Conservation (phyloP, 2,113 vertebrate species). For the Corythoichthys haematopterus region DNA sequence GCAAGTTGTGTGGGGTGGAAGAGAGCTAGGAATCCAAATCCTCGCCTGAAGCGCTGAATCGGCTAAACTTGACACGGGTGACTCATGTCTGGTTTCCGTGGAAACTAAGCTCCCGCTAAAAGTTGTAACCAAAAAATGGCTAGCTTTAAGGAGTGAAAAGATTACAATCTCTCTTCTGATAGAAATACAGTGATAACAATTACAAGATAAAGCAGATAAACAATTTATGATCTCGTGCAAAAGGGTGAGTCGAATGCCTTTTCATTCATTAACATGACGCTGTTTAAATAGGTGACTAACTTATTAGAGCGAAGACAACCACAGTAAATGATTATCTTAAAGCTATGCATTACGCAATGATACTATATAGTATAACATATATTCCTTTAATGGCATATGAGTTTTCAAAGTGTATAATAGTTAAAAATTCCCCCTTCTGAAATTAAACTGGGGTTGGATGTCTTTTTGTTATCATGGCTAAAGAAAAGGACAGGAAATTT, state of each 20-base stretch:
- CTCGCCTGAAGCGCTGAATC: constrained; percentile 25
- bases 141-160: constrained; percentile 38
- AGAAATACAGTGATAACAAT: constrained; percentile 44
- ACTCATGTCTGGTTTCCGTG: constrained; percentile 64
- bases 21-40: constrained; percentile 20
- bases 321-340: not conserved
- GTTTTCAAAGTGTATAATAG: not conserved
- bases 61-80: constrained; percentile 35
- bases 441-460: too few relatives aligned
- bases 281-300: constrained; percentile 44
- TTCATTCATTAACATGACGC: constrained; percentile 33
- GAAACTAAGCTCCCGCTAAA: constrained; percentile 45
- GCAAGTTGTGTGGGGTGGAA: constrained; percentile 1
- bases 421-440: too few relatives aligned
- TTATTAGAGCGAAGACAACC: constrained; percentile 35
- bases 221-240: not conserved
- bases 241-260: not conserved
- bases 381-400: not conserved
- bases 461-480: not conserved
- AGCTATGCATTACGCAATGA: not conserved
- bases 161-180: constrained; percentile 35
- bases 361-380: not conserved
- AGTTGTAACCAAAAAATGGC: constrained; percentile 12
- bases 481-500: constrained; percentile 6
- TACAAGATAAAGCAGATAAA: constrained; percentile 7